Base-by-base conservation (phyloP, 2,797 vertebrate species). In the Centropyge bicolor region DNA sequence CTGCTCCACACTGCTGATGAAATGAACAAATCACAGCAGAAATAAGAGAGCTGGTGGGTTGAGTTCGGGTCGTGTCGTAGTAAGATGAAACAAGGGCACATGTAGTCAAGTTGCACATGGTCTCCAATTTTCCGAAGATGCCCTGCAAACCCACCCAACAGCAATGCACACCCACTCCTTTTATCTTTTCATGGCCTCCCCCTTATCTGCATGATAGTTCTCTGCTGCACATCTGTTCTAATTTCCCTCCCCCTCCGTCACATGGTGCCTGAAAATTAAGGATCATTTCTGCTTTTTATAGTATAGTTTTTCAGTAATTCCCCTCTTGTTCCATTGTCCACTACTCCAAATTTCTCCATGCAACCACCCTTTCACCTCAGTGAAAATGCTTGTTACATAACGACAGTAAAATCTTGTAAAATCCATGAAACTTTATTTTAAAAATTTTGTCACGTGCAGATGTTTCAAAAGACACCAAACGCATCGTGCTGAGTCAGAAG, bases 41-140 rank as follows among this genome's bases (percentile, higher is more conserved):
- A 77, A 84, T 71, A 59, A 65, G 70, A 68, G 82, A 55, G 71
- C 81, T 80, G 78, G 69, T 83, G 77, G 71, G 67, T 82, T 88
- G 61, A 57, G 52, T 63, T 61, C 31, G 31, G 72, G 63, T 38
- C 12, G 19, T 38, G 48, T 55, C 4, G 2, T 24, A 49, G 41
- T 14, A 1, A 36, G 45, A 75, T 70, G 55, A 68, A 82, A 80
- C 43, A 57, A 62, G 10, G 31, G 38, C 56, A 54, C 52, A 16
- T 4, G 27, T 20, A 56, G 49, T 43, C 22, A 43, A 14, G 45
- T 43, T 38, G 16, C 38, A 41, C 8, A 20, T 54, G 10, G 38
- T 55, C 14, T 71, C 17, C 20, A 19, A 12, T 48, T 61, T 41
- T 75, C 38, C 43, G 36, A 20, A 41, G 16, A 68, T 46, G 45